phyloP scores from a whole-genome alignment of 2,113 vertebrate genomes.

The Onychostruthus taczanowskii region DNA sequence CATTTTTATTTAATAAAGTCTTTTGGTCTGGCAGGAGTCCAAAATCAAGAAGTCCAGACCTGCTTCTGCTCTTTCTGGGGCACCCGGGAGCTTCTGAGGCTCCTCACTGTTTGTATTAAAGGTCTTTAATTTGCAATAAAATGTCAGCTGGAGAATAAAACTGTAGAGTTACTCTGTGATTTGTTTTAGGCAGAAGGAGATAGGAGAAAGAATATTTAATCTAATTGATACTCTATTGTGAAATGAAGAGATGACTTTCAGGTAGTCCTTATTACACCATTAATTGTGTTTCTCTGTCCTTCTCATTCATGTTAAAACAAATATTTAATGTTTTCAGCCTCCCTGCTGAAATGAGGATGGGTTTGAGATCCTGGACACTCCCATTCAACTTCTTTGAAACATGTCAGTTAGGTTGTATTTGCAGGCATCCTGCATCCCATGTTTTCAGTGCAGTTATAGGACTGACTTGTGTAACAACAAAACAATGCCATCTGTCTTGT shows the following conservation, averaged over 20 bases:
- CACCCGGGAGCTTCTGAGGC: constrained; percentile 20
- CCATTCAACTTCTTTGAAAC: not conserved
- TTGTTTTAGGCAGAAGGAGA: constrained; percentile 1
- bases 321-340: not conserved
- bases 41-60: constrained; percentile 13
- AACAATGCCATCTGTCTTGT: constrained; percentile 37
- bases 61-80: constrained; percentile 35
- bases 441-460: constrained; percentile 12
- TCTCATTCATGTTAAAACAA: not conserved
- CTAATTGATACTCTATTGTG: not conserved
- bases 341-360: not conserved
- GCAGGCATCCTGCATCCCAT: not conserved
- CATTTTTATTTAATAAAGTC: constrained; percentile 24
- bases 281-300: not conserved
- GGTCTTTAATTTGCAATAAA: constrained; percentile 42
- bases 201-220: not conserved
- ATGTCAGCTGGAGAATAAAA: constrained; percentile 32
- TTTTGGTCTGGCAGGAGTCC: constrained; percentile 33
- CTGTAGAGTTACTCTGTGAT: not conserved
- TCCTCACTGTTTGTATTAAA: constrained; percentile 34
- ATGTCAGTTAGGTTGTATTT: not conserved
- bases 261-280: not conserved
- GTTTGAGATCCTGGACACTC: not conserved
- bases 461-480: constrained; percentile 17
- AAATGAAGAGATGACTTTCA: constrained; percentile 2